Conservation (phyloP, 2,888 invertebrate genomes). For the Heterodera filipjevi region DNA sequence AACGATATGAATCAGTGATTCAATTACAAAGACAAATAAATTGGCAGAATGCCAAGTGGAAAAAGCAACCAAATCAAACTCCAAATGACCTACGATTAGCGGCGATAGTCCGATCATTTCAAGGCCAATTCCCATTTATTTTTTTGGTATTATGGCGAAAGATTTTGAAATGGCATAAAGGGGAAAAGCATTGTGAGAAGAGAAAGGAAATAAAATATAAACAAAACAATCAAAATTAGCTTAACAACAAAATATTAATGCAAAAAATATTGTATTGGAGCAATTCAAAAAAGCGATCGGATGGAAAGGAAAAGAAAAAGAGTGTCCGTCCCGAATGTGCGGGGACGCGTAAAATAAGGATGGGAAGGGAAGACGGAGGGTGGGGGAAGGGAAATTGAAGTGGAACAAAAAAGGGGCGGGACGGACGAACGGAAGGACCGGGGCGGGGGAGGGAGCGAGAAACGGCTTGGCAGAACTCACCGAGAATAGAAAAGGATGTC, state of each 20-base stretch:
- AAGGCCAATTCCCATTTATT: not conserved
- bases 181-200: not conserved
- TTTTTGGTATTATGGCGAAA: not conserved
- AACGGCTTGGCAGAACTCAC: not conserved
- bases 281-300: not conserved
- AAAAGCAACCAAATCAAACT: not conserved
- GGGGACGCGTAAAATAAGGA: conserved; percentile 20
- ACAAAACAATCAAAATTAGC: not conserved
- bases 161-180: not conserved
- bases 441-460: not conserved
- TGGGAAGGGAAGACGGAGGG: not conserved
- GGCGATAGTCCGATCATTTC: not conserved
- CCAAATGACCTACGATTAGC: not conserved
- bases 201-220: not conserved
- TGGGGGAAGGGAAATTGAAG: not conserved
- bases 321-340: conserved; percentile 14
- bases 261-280: not conserved
- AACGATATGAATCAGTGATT: no score
- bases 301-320: not conserved
- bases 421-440: not conserved
- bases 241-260: not conserved
- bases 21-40: no score
- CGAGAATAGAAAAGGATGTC: not conserved
- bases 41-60: no score
- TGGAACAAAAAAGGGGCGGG: not conserved